Base-by-base conservation (phyloP, 2,113 vertebrate genomes). In the Brachionichthys hirsutus region DNA sequence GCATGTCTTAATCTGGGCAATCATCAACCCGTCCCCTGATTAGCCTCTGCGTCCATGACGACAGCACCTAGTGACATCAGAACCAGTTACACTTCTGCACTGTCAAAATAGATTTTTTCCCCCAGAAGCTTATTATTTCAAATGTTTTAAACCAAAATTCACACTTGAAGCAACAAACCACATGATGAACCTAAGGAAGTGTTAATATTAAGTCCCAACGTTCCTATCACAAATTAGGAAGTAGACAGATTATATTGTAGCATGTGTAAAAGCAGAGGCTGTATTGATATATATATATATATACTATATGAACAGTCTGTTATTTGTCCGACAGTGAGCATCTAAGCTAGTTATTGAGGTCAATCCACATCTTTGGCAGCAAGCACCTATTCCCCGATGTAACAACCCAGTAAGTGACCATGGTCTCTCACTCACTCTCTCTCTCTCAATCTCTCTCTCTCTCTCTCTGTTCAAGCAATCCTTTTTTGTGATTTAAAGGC, bases 1-100 rank as follows among this genome's bases (percentile, higher is more conserved):
- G 53, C n/a, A 19, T 19, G 41, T 51, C 62, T 52, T 77, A 83
- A 88, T 78, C 78, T 74, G 14, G 17, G 52, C 42, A 55, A 69
- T 55, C 22, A 16, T 47, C 47, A 12, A 49, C 55, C 35, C 69
- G 62, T 68, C 49, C 38, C 81, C 68, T 81, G 12, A 80, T 77
- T 49, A 73, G 74, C 79, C 54, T 49, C 48, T 22, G 47, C 14
- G 9, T 77, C 53, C 3, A n/a, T 56, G 77, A 75, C 80, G 50
- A 68, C 65, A 67, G n/a, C n/a, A 69, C 78, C 71, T 59, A 48
- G 49, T 66, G 59, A 78, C 67, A 62, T 73, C 36, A 84, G 75
- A 80, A 72, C 71, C 63, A 57, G 38, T 67, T 86, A 84, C 83
- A 43, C 57, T 62, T 9, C 3, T 30, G 57, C 50, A 46, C 12